A percentile compares a stretch with the other conserved stretches of the same genome.
Evolutionary conservation across 2,797 vertebrate species (phyloP).

Genomic region (Tapera naevia): DNA sequence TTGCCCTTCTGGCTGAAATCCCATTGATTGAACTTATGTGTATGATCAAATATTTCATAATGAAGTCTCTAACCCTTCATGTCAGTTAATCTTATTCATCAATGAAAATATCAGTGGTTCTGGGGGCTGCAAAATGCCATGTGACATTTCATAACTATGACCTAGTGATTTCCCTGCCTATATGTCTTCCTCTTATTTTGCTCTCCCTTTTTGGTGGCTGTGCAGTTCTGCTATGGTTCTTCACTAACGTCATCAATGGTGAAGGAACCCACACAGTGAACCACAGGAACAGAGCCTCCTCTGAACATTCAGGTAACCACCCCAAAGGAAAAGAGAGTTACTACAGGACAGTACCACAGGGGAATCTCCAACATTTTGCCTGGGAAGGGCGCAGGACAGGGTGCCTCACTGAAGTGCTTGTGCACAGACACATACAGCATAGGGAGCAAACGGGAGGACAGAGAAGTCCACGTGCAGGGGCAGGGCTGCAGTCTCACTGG

Average conservation of each 20-base stretch:
- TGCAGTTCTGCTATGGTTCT: not conserved
- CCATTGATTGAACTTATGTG: not conserved
- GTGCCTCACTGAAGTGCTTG: rapidly evolving
- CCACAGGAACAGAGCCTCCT: not conserved
- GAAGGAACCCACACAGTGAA: not conserved
- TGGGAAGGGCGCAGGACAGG: not conserved
- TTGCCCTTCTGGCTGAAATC: not conserved
- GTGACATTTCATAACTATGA: not conserved
- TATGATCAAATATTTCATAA: not conserved
- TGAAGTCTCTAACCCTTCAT: not conserved
- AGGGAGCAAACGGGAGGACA: not conserved
- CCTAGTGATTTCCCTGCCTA: not conserved
- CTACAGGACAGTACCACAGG: rapidly evolving
- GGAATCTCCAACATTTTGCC: not conserved
- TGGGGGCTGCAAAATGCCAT: not conserved
- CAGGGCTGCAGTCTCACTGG: not conserved
- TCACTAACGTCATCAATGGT: rapidly evolving
- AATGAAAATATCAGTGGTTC: not conserved
- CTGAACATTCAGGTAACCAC: not conserved
- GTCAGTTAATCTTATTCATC: not conserved
- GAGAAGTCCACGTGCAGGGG: not conserved
- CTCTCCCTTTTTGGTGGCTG: not conserved
- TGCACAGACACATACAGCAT: rapidly evolving
- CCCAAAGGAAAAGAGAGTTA: not conserved
- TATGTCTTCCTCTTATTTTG: not conserved